Base-by-base conservation (phyloP, 2,888 invertebrate genomes). In the Drosophila recens region DNA sequence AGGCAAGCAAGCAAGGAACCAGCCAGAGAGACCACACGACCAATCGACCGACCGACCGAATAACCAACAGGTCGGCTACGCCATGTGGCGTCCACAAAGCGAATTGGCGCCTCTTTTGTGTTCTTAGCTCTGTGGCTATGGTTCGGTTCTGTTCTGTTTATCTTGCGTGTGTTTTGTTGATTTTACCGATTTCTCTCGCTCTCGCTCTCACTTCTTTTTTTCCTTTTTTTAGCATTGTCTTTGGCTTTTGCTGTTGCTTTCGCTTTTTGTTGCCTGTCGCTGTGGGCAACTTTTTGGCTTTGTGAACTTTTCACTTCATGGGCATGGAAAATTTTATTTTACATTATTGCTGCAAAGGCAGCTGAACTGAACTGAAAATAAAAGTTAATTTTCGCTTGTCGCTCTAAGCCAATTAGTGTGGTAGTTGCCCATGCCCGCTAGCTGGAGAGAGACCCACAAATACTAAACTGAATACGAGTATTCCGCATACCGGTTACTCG, bases 321-420 rank as follows among this genome's bases (percentile, higher is more conserved):
- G 79, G 75, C 79, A 67, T 80, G 79, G 79, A 76, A 82, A 80
- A 83, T 82, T 82, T 58, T 80, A 76, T 82, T 82, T 85, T 80
- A 80, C 79, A 82, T 82, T 82, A 82, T 85, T 82, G 69, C 57
- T 56, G 46, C 67, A 78, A 59, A 68, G 73, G 69, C 76, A 79
- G 79, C 72, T 66, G 67, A 77, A 66, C 62, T 69, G 69, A 80
- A 83, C 62, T 69, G 69, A 80, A 83, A 87, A 87, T 81, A 85
- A 87, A 86, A 80, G 87, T 88, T 88, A 82, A 86, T 88, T 86
- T 86, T 86, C 86, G 87, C 84, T 86, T 86, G 86, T 86, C 88
- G 88, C 88, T 86, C 84, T 86, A 88, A 86, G 86, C 86, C 86
- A 86, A 86, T 86, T 86, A 86, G 86, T 86, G 84, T 67, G 80